phyloP scores from a whole-genome alignment of 2,113 vertebrate genomes.

The Mirza zaza region DNA sequence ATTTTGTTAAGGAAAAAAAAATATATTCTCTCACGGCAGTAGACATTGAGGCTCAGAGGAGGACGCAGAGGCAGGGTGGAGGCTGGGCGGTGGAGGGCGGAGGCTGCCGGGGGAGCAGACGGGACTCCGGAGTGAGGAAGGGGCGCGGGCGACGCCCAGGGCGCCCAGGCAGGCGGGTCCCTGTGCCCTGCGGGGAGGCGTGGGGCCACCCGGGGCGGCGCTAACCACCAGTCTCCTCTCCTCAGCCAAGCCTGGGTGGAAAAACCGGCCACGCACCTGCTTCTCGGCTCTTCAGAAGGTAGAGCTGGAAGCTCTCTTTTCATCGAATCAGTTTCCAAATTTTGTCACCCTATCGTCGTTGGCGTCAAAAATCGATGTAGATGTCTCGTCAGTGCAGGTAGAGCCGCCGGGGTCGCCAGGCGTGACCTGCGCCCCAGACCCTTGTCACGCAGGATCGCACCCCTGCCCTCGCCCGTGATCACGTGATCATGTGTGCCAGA shows the following conservation, averaged over 20 bases:
- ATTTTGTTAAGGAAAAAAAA: no score
- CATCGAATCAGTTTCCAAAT: not conserved
- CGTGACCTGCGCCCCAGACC: not conserved
- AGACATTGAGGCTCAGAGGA: not conserved
- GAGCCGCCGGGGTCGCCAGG: not conserved
- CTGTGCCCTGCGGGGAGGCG: no score
- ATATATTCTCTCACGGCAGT: not conserved
- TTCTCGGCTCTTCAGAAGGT: not conserved
- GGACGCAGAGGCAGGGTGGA: not conserved
- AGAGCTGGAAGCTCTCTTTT: not conserved
- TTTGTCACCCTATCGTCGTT: not conserved
- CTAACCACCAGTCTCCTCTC: not conserved
- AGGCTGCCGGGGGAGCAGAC: not conserved
- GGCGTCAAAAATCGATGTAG: not conserved
- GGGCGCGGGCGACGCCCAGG: not conserved
- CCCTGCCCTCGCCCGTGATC: not conserved
- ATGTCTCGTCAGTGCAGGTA: not conserved
- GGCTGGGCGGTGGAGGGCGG: no score
- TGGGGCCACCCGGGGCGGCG: no score
- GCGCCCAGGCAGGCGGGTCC: no score
- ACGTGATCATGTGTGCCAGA: not conserved
- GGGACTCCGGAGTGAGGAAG: not conserved
- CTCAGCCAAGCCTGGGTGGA: not conserved
- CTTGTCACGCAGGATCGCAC: not conserved
- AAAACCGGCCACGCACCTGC: not conserved